Conservation (phyloP, 1,140 invertebrate genomes). For the Spodoptera litura region DNA sequence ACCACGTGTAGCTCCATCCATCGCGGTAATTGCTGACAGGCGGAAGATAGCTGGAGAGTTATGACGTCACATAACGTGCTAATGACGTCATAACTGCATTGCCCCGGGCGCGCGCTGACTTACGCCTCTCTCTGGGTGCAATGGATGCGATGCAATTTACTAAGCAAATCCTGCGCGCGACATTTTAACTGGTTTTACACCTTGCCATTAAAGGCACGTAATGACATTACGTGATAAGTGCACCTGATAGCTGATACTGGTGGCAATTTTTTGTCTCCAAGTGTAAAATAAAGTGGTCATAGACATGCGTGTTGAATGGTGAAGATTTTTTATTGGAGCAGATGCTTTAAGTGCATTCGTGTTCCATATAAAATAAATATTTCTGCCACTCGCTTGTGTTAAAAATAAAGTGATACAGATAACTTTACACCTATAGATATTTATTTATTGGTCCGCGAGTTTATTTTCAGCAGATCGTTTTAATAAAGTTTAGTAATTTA, state of each 20-base stretch:
- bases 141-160: slow-evolving; percentile 73
- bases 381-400: slow-evolving; percentile 15
- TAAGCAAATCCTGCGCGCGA: slow-evolving; percentile 62
- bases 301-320: slow-evolving; percentile 30
- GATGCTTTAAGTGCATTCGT: slow-evolving; percentile 25
- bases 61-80: slow-evolving; percentile 82
- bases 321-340: slow-evolving; percentile 33
- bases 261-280: slow-evolving; percentile 35
- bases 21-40: slow-evolving; percentile 76
- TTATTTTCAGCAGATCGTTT: slow-evolving; percentile 1
- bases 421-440: not conserved
- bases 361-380: slow-evolving; percentile 27
- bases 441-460: slow-evolving; percentile 10
- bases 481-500: not conserved
- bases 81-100: slow-evolving; percentile 82
- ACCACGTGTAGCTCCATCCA: slow-evolving; percentile 67
- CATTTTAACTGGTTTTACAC: slow-evolving; percentile 65
- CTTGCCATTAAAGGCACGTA: slow-evolving; percentile 50
- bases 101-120: slow-evolving; percentile 64
- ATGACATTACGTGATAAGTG: slow-evolving; percentile 52
- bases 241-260: slow-evolving; percentile 35
- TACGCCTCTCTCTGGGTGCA: slow-evolving; percentile 73
- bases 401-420: slow-evolving; percentile 20
- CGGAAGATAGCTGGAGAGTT: slow-evolving; percentile 76
- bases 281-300: slow-evolving; percentile 35